Conservation (phyloP, 2,888 invertebrate genomes). For the Rhaphigaster nebulosa region DNA sequence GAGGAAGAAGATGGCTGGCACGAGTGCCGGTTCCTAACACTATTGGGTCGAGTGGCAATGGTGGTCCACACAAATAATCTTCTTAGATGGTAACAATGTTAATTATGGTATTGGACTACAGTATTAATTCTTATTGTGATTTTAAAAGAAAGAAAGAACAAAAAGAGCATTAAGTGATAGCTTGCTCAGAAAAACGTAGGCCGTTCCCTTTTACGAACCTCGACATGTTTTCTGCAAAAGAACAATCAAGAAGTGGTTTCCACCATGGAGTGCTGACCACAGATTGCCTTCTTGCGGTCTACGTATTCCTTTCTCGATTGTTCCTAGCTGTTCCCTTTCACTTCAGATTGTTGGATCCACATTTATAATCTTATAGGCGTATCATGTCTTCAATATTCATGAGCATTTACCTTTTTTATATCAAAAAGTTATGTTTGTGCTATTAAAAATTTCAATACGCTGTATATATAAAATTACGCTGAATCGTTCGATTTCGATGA, state of each 20-base stretch:
- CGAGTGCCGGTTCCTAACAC: too few species aligned
- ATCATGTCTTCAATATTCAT: background rate
- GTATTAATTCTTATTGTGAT: too few species aligned
- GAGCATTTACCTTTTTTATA: background rate
- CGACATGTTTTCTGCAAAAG: background rate
- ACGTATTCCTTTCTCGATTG: background rate
- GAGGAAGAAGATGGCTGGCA: too few species aligned
- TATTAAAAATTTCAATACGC: too few species aligned
- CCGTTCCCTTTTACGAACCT: background rate
- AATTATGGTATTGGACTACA: too few species aligned
- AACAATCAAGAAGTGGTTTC: background rate
- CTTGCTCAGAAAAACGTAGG: background rate
- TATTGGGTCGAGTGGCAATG: too few species aligned
- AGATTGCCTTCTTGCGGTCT: constrained; percentile 27
- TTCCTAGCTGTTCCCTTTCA: background rate
- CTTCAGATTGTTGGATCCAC: background rate
- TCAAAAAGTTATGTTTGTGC: too few species aligned
- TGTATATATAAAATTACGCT: too few species aligned
- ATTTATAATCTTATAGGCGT: background rate
- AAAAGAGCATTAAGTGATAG: background rate
- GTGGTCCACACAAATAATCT: too few species aligned
- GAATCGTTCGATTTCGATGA: too few species aligned
- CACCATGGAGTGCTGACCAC: background rate
- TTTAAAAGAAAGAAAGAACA: too few species aligned
- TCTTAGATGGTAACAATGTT: too few species aligned